Conservation (phyloP, 1,140 invertebrate genomes). For the Drosophila sp. region DNA sequence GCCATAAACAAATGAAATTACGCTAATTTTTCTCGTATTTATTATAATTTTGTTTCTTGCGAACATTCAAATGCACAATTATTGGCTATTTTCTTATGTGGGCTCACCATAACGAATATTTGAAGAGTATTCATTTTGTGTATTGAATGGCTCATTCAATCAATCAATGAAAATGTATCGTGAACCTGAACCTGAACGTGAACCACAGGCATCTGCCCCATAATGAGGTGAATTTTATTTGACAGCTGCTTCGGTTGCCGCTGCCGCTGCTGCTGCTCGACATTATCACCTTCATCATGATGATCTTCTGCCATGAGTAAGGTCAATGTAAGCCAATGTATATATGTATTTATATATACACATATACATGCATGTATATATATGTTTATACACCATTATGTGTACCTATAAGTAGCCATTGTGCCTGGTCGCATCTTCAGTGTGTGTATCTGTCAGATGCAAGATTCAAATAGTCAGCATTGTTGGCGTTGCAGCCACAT, state of each 20-base stretch:
- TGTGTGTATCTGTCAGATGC: conserved; percentile 75
- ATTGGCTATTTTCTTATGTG: conserved; percentile 40
- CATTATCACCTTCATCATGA: conserved; percentile 23
- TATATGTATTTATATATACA: conserved; percentile 25
- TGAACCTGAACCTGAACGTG: conserved; percentile 21
- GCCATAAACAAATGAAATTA: conserved; percentile 42
- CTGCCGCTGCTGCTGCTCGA: background rate
- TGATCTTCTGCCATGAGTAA: conserved; percentile 57
- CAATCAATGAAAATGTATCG: conserved; percentile 39
- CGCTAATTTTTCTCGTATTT: conserved; percentile 48
- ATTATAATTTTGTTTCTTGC: conserved; percentile 4
- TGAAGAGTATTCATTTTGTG: background rate
- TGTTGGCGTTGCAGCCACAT: conserved; percentile 60
- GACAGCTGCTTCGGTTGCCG: conserved; percentile 31
- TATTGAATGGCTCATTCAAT: conserved; percentile 21
- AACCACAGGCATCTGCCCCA: conserved; percentile 23
- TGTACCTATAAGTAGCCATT: conserved; percentile 27
- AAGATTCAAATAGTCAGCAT: conserved; percentile 74
- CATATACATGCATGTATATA: background rate
- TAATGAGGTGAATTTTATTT: conserved; percentile 33
- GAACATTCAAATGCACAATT: conserved; percentile 40
- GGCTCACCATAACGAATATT: conserved; percentile 11
- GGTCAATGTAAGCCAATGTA: conserved; percentile 70
- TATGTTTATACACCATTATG: conserved; percentile 12
- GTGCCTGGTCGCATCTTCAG: conserved; percentile 31